phyloP scores from a whole-genome alignment of 2,888 invertebrate species.

The Holacanthella duospinosa region DNA sequence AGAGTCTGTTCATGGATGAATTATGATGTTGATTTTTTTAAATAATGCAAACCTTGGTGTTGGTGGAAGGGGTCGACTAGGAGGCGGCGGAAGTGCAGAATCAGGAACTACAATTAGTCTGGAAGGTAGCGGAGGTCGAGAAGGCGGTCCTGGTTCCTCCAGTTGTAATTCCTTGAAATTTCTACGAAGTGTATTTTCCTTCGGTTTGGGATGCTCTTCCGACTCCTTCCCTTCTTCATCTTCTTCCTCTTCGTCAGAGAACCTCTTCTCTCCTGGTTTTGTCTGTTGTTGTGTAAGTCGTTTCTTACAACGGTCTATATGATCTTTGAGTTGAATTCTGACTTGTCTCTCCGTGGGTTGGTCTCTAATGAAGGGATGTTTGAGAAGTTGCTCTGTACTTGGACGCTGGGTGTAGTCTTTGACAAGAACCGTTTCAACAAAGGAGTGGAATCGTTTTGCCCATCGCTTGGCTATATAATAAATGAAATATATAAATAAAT shows the following conservation, averaged over 20 bases:
- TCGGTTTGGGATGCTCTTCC: constrained; percentile 80
- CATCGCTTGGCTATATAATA: constrained; percentile 71
- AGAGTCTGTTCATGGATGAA: neutral
- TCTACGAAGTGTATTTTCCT: constrained; percentile 87
- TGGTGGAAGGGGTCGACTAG: constrained; percentile 64
- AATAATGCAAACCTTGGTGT: constrained; percentile 48
- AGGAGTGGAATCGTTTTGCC: constrained; percentile 92
- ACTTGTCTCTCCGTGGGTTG: constrained; percentile 98
- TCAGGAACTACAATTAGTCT: constrained; percentile 83
- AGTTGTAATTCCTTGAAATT: constrained; percentile 64
- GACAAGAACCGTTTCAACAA: constrained; percentile 91
- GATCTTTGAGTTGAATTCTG: constrained; percentile 95
- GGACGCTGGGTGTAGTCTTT: constrained; percentile 97
- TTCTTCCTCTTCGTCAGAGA: constrained; percentile 64
- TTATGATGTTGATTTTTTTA: no score
- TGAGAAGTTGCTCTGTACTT: constrained; percentile 93
- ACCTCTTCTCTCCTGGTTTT: constrained; percentile 50
- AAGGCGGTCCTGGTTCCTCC: constrained; percentile 74
- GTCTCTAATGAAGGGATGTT: constrained; percentile 95
- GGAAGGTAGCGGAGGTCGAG: constrained; percentile 78
- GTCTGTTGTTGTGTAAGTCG: constrained; percentile 44
- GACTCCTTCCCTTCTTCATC: constrained; percentile 85
- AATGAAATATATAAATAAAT: no score
- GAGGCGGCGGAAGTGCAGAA: constrained; percentile 63
- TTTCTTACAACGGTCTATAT: constrained; percentile 94